Conservation (phyloP, 2,797 vertebrate genomes). For the Gobio occitaniae region DNA sequence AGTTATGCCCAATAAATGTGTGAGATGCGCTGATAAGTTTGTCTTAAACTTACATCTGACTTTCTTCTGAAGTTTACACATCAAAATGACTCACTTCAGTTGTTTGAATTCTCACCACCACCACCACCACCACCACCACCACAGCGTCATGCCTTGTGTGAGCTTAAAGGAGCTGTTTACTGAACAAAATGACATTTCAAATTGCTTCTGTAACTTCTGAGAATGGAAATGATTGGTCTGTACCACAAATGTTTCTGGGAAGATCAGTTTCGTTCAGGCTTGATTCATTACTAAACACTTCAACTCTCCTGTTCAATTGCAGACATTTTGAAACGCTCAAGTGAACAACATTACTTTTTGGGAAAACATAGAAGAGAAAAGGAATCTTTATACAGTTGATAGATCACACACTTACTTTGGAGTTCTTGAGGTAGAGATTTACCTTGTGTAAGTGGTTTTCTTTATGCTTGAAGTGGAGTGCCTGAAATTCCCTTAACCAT, state of each 20-base stretch:
- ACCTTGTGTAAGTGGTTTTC: neutral
- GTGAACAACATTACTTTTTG: conserved; percentile 20
- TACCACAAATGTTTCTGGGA: neutral
- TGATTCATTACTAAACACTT: conserved; percentile 16
- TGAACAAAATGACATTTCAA: conserved; percentile 18
- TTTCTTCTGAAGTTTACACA: neutral
- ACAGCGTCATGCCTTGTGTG: neutral
- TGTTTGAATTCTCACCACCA: neutral
- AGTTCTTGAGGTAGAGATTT: neutral
- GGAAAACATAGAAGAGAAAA: neutral
- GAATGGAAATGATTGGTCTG: conserved; percentile 4
- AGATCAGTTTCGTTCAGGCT: conserved; percentile 8
- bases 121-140: neutral
- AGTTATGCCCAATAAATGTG: neutral
- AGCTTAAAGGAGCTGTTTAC: conserved; percentile 23
- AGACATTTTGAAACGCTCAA: conserved; percentile 3
- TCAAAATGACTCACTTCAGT: neutral
- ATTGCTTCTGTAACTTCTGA: conserved; percentile 24
- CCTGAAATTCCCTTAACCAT: neutral
- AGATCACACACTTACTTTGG: neutral
- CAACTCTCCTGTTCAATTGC: conserved; percentile 6
- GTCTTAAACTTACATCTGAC: neutral
- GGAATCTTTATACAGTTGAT: conserved; percentile 1
- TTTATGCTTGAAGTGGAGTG: neutral
- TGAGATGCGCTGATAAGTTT: neutral